phyloP scores from a whole-genome alignment of 1,140 invertebrate genomes.

The Panagrolaimus sp. region DNA sequence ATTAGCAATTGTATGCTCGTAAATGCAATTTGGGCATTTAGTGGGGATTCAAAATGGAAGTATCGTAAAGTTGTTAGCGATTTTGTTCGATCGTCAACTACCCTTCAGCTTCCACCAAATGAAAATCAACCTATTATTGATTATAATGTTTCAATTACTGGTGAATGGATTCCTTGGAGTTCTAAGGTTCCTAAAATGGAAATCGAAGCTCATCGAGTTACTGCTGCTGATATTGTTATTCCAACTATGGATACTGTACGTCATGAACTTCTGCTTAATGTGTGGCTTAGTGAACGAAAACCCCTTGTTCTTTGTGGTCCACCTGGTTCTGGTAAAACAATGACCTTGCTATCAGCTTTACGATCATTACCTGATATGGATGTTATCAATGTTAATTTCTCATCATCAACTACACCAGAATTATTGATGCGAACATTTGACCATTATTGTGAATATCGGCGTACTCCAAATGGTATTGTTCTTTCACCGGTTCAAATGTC shows the following conservation, averaged over 20 bases:
- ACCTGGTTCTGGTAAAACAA: constrained; percentile 97
- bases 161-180: constrained; percentile 89
- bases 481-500: constrained; percentile 86
- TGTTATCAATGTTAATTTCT: constrained; percentile 95
- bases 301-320: constrained; percentile 97
- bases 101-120: constrained; percentile 76
- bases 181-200: constrained; percentile 96
- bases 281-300: constrained; percentile 97
- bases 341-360: constrained; percentile 97
- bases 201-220: constrained; percentile 98
- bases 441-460: constrained; percentile 95
- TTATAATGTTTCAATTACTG: constrained; percentile 65
- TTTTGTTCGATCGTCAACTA: constrained; percentile 88
- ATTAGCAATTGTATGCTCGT: constrained; percentile 63
- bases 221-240: constrained; percentile 93
- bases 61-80: constrained; percentile 84
- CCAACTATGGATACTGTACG: constrained; percentile 97
- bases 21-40: constrained; percentile 85
- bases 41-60: constrained; percentile 94
- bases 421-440: constrained; percentile 95
- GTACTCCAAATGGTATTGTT: constrained; percentile 90
- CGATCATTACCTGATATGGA: constrained; percentile 63
- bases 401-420: constrained; percentile 95
- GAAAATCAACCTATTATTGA: constrained; percentile 62
- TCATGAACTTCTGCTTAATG: constrained; percentile 91